Base-by-base conservation (phyloP, 1,140 invertebrate species). In the Orius laevigatus region DNA sequence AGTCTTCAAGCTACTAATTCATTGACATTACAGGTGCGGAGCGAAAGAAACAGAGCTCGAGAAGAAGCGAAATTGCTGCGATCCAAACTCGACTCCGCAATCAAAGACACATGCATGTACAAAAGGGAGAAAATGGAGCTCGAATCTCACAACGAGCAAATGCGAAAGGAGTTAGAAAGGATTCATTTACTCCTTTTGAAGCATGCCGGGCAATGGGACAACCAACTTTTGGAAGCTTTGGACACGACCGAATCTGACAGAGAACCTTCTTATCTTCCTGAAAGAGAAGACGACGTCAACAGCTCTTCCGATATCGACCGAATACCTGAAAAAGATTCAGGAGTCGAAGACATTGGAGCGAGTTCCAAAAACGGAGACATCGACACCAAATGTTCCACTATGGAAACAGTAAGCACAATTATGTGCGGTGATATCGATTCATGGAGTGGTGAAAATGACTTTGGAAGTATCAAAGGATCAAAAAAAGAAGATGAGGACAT, bases 61-160 rank as follows among this genome's bases (percentile, higher is more conserved):
- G 89, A 93, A 58, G 89, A 94, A 64, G 73, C 78, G 3, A 84
- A 91, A 60, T 73, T 80, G 46, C 62, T 92, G 0, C 73, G 85
- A 57, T 70, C 72, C 14, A 89, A 88, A 65, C 66, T 90, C 44
- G 89, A 92, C 60, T 61, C 72, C 6, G 67, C 79, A 2, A 64
- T 79, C 14, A 90, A 91, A 68, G 89, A 93, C 58, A 67, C 75
- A 5, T 75, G 76, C 48, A 68, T 68, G 1, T 67, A 79, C 20
- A 87, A 85, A 66, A 70, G 83, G 2, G 83, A 90, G 57, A 85
- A 79, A 59, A 76, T 79, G 56, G 85, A 89, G 50, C 58, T 88
- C 8, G 80, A 83, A 65, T 56, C 75, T 20, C 81, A 87, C 60
- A 83, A 87, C 56, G 79, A 80, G n/a, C 79, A 81, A 57, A 63